Base-by-base conservation (phyloP, 2,113 vertebrate species). In the Neodontobutis hainanensis region DNA sequence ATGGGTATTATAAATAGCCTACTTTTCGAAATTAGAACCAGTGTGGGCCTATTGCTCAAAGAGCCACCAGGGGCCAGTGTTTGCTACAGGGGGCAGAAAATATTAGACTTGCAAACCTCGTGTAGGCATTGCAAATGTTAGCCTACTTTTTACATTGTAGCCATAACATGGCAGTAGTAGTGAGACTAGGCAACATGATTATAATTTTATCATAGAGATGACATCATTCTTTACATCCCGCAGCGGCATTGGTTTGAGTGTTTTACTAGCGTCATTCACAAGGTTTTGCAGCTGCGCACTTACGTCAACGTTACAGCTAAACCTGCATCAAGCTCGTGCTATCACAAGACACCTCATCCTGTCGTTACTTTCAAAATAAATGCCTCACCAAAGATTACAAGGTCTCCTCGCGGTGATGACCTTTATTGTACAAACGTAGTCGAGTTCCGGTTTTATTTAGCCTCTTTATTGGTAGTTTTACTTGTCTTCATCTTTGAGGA, bases 251-350 rank as follows among this genome's bases (percentile, higher is more conserved):
- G 42, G 59, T 12, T 52, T 11, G 48, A 8, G 11, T 35, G 61
- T 48, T 61, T 60, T 11, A 7, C 60, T 19, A 12, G n/a, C 16
- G 15, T 65, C 57, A 36, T 4, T 65, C 32, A 11, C n/a, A n/a
- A 12, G 65, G 62, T 38, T 15, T 49, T 64, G 87, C 87, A 65
- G 77, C 83, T 87, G 85, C 84, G 89, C 89, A 83, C 40, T 61
- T 65, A 2, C 11, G 60, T 61, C 72, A 66, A 8, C 44, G 1
- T 55, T 12, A 0, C 15, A 3, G 14, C 44, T 5, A 6, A 16
- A 36, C 11, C 56, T 15, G 6, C 0, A 19, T 68, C 46, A 80
- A 63, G 55, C 0, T 4, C 0, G 0, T 0, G 1, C 2, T 5
- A 2, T 27, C 1, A 27, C n/a, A 19, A 48, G 0, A 11, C 58